Conservation (phyloP, 2,888 invertebrate genomes). For the Pantelozetes paolii region DNA sequence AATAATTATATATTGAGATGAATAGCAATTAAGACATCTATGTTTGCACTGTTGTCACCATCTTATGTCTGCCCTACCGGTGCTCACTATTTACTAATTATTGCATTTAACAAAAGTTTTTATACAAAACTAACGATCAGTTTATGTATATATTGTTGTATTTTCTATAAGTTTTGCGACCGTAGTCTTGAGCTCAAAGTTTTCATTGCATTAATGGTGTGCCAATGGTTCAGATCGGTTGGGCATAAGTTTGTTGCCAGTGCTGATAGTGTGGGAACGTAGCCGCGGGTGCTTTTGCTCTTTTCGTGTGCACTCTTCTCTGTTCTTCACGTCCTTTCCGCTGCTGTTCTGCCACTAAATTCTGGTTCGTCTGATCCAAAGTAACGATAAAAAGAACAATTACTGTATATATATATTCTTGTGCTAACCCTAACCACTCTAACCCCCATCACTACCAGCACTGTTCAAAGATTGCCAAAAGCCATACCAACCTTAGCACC, state of each 20-base stretch:
- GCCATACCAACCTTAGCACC: background rate
- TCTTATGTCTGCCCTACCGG: background rate
- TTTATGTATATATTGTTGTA: background rate
- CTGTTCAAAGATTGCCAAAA: background rate
- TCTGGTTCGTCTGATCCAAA: conserved; percentile 12
- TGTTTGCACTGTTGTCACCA: conserved; percentile 8
- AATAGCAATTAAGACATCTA: conserved; percentile 29
- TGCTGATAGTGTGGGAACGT: conserved; percentile 31
- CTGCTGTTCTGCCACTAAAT: background rate
- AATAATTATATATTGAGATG: conserved; percentile 24
- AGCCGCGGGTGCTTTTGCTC: conserved; percentile 18
- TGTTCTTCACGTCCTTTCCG: background rate
- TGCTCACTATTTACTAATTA: background rate
- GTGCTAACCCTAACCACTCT: background rate
- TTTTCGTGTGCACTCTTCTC: background rate
- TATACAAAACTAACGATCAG: background rate
- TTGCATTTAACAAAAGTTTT: background rate
- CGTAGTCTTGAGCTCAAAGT: background rate
- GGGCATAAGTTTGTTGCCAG: background rate
- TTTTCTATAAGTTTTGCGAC: background rate
- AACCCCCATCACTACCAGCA: conserved; percentile 17
- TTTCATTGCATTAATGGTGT: background rate
- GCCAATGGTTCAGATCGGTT: background rate
- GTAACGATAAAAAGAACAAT: conserved; percentile 33
- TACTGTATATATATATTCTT: conserved; percentile 2